These are phyloP conservation scores for Drymodes brunneopygia DNA, from an alignment of 2,113 vertebrate species.

Conservation along the genomic window DNA sequence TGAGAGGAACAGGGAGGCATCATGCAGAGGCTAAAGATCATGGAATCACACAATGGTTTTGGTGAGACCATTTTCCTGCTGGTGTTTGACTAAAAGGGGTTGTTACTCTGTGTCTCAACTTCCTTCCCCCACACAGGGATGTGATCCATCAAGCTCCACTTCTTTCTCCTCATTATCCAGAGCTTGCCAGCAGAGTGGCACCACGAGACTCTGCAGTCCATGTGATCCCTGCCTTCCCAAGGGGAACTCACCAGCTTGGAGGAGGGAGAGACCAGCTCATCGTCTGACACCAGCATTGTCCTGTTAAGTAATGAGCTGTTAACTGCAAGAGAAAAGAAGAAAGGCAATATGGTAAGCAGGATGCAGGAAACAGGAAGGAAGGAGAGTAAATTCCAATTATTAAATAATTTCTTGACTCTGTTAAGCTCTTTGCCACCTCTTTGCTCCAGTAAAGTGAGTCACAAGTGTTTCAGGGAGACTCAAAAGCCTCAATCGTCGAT, in stretches of 20 bases:
- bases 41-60: fast-evolving
- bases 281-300: constrained; percentile 22
- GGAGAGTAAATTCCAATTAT: not conserved
- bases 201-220: fast-evolving
- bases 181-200: not conserved
- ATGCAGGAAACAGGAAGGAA: not conserved
- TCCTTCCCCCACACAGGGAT: not conserved
- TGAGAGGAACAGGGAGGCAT: not conserved
- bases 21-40: not conserved
- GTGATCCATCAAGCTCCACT: not conserved
- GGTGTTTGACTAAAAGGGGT: not conserved
- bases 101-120: not conserved
- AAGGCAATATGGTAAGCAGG: not conserved
- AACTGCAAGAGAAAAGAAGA: constrained; percentile 72
- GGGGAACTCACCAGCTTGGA: constrained; percentile 74
- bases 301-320: constrained; percentile 76
- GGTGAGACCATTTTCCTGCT: not conserved
- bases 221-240: not conserved
- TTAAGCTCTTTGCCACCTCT: not conserved
- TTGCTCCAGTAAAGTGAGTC: not conserved
- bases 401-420: not conserved
- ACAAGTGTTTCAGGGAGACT: not conserved
- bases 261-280: constrained; percentile 70
- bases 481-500: not conserved
- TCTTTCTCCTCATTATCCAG: not conserved